A percentile compares a stretch with the other conserved stretches of the same genome.
Evolutionary conservation across 2,113 vertebrate genomes (phyloP).

Genomic region (Arizona elegans): DNA sequence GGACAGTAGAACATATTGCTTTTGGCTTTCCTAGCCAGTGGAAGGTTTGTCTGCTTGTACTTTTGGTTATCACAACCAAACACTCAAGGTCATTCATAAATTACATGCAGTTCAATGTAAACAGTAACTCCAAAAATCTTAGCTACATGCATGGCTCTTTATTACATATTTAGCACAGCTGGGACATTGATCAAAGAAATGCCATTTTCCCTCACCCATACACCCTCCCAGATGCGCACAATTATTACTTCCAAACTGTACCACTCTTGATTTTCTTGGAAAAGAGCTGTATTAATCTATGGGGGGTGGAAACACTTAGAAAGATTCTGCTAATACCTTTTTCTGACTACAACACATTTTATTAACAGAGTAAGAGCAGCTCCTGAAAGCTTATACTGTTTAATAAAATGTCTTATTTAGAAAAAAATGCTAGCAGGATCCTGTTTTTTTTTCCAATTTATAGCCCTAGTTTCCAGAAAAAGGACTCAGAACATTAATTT

Average conservation of each 20-base stretch:
- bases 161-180: neutral
- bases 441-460: neutral
- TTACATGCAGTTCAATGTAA: neutral
- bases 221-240: neutral
- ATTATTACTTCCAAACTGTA: neutral
- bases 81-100: neutral
- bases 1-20: neutral
- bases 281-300: neutral
- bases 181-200: neutral
- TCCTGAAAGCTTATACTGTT: neutral
- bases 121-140: neutral
- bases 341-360: neutral
- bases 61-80: neutral
- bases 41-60: neutral
- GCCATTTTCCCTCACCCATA: neutral
- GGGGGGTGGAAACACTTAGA: neutral
- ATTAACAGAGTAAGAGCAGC: neutral
- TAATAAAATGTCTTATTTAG: neutral
- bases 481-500: neutral
- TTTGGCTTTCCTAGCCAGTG: neutral
- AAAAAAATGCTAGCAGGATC: neutral
- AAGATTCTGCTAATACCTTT: neutral
- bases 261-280: neutral
- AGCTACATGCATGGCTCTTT: neutral
- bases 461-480: neutral